These are phyloP conservation scores for Vannuccia rotundouncinata DNA, from an alignment of 2,888 invertebrate genomes.

Conservation along the genomic window DNA sequence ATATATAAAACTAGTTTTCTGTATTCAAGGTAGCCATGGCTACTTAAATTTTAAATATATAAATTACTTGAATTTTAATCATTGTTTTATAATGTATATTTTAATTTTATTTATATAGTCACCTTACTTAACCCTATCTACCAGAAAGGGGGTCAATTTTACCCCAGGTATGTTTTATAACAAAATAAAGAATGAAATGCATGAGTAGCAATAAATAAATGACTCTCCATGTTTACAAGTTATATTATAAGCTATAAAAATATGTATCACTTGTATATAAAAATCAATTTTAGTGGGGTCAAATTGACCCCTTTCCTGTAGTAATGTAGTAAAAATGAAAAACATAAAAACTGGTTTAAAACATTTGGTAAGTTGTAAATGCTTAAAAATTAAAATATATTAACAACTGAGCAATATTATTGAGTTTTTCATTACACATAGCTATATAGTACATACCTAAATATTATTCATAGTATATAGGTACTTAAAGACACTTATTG, in stretches of 20 bases:
- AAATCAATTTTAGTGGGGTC: conserved; percentile 3
- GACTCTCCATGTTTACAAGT: neutral
- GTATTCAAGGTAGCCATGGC: no score
- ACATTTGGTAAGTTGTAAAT: neutral
- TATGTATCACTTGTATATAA: conserved; percentile 21
- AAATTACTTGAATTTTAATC: no score
- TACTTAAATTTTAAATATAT: no score
- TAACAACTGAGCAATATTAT: neutral
- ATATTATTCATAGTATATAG: neutral
- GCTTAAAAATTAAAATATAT: neutral
- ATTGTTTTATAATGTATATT: no score
- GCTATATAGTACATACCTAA: neutral
- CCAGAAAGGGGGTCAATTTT: neutral
- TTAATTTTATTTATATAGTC: no score
- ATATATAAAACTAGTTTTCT: no score
- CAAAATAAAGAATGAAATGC: neutral
- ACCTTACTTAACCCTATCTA: neutral
- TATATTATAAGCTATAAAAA: conserved; percentile 9
- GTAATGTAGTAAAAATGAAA: conserved; percentile 14
- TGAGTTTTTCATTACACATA: neutral
- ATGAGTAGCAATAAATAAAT: neutral
- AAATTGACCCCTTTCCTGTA: conserved; percentile 19
- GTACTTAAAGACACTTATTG: neutral
- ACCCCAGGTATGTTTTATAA: neutral
- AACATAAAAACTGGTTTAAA: conserved; percentile 2